phyloP scores from a whole-genome alignment of 2,113 vertebrate species.

The Pungitius pungitius region DNA sequence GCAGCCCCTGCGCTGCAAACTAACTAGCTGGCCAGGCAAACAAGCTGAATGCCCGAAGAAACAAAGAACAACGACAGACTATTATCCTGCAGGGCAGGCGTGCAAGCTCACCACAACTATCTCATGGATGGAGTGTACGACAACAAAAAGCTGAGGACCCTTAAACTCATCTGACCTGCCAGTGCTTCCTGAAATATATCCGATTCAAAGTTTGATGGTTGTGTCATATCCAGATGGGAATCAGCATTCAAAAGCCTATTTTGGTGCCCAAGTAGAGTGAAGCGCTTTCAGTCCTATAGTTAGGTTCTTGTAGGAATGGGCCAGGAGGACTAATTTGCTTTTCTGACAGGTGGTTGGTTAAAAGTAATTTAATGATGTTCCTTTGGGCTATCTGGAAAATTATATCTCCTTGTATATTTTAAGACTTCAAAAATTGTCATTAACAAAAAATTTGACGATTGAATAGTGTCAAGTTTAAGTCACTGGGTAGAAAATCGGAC shows the following conservation, averaged over 20 bases:
- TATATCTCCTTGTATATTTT: background rate
- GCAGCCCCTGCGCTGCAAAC: conserved; percentile 32
- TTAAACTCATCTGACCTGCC: conserved; percentile 15
- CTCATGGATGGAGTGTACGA: background rate
- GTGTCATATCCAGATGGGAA: background rate
- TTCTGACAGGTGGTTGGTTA: no score
- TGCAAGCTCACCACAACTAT: conserved; percentile 2
- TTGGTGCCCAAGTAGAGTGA: background rate
- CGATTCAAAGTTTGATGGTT: background rate
- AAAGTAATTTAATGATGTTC: background rate
- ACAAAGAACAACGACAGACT: conserved; percentile 40
- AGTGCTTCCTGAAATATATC: background rate
- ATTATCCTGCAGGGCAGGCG: background rate
- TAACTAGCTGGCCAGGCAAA: conserved; percentile 14
- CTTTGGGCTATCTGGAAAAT: no score
- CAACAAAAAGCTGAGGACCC: conserved; percentile 8
- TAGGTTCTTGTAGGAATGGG: background rate
- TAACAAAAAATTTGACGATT: background rate
- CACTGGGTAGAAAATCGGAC: background rate
- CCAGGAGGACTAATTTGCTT: background rate
- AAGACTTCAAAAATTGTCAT: background rate
- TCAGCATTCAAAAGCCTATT: background rate
- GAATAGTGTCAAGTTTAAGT: background rate
- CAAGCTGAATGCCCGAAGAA: conserved; percentile 19
- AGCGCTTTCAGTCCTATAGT: conserved; percentile 16